Evolutionary conservation across 2,888 invertebrate genomes (phyloP), one percentile per base, ranked within the genome.

Genomic region (Ornithoptera priamus): DNA sequence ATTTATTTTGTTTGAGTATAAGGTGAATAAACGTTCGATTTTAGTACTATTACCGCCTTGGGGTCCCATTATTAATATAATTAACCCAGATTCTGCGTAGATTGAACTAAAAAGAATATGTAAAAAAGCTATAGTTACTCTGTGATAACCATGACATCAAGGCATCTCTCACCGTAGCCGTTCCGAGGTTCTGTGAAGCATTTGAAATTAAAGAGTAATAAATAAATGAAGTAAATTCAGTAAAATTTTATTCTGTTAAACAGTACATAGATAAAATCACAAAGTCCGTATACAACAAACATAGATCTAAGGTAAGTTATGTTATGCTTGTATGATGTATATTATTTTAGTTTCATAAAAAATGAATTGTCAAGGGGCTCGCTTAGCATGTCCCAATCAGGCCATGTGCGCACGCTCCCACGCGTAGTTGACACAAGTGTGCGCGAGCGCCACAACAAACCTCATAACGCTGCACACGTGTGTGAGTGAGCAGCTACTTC

Each of bases 341-440:
- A 81, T 84, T 82, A 81, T 83, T 78, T 82, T 81, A 75, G 80
- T 82, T 83, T 89, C 85, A 85, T 90, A 90, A 91, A 90, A 91
- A 89, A 79, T 85, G 84, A 87, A 87, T 87, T 87, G 88, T 90
- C 90, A 89, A 88, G 90, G 89, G 90, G 86, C 88, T 89, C 87
- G 86, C 84, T 87, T 82, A 87, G 86, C 88, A 86, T 89, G 89
- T 88, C 90, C 90, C 91, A 88, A 89, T 88, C 87, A 87, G 87
- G 90, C 91, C 92, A 91, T 92, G 90, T 91, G 91, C 90, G 87
- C 86, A 83, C 91, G 90, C 87, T 92, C 92, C 92, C 92, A 92
- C 92, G 92, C 92, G 87, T 85, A 87, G 92, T 78, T 77, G 81
- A 79, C 87, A 81, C 87, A 84, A 88, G 91, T 91, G 92, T 92